Evolutionary conservation across 1,140 invertebrate genomes (phyloP).

Genomic region (Spodoptera litura): DNA sequence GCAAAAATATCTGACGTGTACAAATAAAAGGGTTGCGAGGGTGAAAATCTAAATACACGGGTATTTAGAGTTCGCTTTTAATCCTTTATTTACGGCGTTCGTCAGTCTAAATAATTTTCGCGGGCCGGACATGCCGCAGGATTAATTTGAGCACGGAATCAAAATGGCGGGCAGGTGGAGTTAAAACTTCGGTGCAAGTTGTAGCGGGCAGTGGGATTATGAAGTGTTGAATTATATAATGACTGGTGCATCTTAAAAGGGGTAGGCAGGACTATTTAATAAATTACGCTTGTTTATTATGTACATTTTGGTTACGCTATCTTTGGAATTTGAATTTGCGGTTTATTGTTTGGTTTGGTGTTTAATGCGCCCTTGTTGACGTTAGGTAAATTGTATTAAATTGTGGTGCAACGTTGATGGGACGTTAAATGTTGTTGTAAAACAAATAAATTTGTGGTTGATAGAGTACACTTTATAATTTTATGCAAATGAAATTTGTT

Average conservation of each 20-base stretch:
- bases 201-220: constrained; percentile 62
- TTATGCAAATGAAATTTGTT: neutral
- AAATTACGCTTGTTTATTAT: constrained; percentile 42
- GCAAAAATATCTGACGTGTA: constrained; percentile 61
- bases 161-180: constrained; percentile 68
- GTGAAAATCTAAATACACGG: constrained; percentile 78
- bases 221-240: constrained; percentile 56
- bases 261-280: constrained; percentile 35
- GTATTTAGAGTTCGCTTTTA: constrained; percentile 70
- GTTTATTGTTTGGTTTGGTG: constrained; percentile 23
- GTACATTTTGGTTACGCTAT: constrained; percentile 11
- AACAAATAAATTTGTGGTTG: neutral
- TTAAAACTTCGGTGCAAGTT: constrained; percentile 65
- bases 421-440: neutral
- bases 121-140: constrained; percentile 69
- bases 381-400: constrained; percentile 9
- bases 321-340: constrained; percentile 25
- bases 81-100: constrained; percentile 76
- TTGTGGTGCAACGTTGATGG: constrained; percentile 5
- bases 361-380: constrained; percentile 28
- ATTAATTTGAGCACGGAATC: constrained; percentile 78
- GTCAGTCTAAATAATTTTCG: constrained; percentile 76
- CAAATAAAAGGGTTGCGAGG: constrained; percentile 74
- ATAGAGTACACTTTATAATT: too few relatives aligned
- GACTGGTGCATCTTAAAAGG: constrained; percentile 47